Evolutionary conservation across 1,140 invertebrate genomes (phyloP), one percentile per base, ranked within the genome.

Genomic region (Drosophila ogumai): DNA sequence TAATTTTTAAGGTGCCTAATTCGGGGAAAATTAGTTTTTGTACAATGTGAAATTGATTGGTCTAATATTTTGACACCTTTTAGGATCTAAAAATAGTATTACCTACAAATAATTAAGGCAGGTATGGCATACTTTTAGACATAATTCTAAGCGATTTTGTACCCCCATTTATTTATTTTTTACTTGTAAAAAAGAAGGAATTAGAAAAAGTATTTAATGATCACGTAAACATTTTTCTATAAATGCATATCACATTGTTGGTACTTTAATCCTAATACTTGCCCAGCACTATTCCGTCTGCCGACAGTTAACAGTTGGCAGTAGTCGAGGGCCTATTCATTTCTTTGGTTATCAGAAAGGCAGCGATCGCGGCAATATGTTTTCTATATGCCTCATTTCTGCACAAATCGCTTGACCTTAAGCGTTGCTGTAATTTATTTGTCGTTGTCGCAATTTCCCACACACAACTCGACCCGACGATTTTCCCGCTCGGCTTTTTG

Each of bases 321-420:
- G 54, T 44, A 60, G 44, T 43, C 36, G 68, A 71, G 68, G 68
- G 60, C 54, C 81, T 77, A 73, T 85, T 85, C 77, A 84, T 87
- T 88, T 88, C 81, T 88, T 88, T 80, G 60, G 67, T 74, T 88
- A 87, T 84, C 76, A 82, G 59, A 73, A 73, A 72, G 69, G 65
- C 67, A 88, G 59, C 71, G 67, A 66, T 66, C 65, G 61, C 66
- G 50, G 82, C 82, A 87, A 87, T 87, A 87, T 84, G 85, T 87
- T 87, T 87, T 87, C 84, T 87, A 88, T 82, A 84, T 88, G 84
- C 75, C 82, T 88, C 86, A 88, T 87, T 87, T 88, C 82, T 88
- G 84, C 80, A 79, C 82, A 87, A 88, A 87, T 87, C 82, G 81
- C 80, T 87, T 87, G 82, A 87, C 82, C 82, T 87, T 87, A 87